Base-by-base conservation (phyloP, 2,797 vertebrate species). In the Threskiornis aethiopicus region DNA sequence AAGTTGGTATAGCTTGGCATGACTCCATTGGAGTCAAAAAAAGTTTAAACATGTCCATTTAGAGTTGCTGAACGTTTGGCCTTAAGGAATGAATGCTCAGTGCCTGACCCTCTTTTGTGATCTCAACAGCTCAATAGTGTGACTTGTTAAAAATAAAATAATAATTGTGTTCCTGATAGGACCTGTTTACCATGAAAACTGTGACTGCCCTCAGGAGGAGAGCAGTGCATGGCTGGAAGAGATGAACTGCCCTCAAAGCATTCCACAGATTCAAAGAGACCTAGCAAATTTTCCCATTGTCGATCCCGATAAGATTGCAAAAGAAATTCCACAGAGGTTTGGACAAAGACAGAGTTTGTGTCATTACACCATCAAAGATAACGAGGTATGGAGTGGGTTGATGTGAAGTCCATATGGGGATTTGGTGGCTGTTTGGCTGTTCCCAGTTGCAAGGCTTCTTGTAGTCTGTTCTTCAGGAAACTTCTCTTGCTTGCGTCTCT, bases 331-430 rank as follows among this genome's bases (percentile, higher is more conserved):
- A 2, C 95, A 98, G 95, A 98, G 99, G 70, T 99, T 99, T 92
- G 99, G 99, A 52, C 99, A 99, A 95, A 98, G 99, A 67, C 99
- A 99, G 93, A 99, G 99, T 94, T 98, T 99, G 82, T 99, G 99
- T 89, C 99, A 99, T 97, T 99, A 99, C 96, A 99, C 99, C 42
- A 93, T 99, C 90, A 99, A 99, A 98, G 97, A 99, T 96, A 99
- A 99, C 75, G 98, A 99, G 99, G 99, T 99, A 97, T 2, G 39
- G 39, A 91, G 28, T 61, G n/a, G 26, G 10, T 64, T 52, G 77
- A 51, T 67, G 35, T 78, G 47, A 70, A 72, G 46, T 37, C 49
- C 31, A 5, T 62, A 6, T 1, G 2, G 54, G 26, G 47, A 47
- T 64, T 55, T 64, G n/a, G 62, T 89, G 39, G 9, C 21, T 51